A percentile compares a stretch with the other conserved stretches of the same genome.
Evolutionary conservation across 35 echinoderm and acorn worm species (phyloP).

Genomic region (Eucidaris tribuloides): DNA sequence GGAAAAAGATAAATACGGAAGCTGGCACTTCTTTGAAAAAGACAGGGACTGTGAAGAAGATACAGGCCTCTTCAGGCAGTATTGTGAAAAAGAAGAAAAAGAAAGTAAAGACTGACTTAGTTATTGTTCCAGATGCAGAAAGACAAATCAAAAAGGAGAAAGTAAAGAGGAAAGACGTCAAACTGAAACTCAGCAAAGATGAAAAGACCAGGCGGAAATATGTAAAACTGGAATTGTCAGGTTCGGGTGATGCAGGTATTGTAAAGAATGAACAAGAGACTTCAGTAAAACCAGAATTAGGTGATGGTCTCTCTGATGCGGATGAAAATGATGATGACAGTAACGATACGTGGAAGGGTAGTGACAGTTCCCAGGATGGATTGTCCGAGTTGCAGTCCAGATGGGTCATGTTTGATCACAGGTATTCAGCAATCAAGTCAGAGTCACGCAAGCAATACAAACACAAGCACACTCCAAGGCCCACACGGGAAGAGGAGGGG

Average conservation of each 20-base stretch:
- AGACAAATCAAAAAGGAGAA: no score
- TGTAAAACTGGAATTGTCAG: no score
- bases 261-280: neutral
- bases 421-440: neutral
- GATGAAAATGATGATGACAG: neutral
- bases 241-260: no score
- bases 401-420: slow-evolving; percentile 23
- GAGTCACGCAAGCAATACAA: neutral
- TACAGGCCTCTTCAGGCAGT: no score
- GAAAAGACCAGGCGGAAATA: no score
- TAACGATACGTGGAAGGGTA: no score
- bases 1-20: neutral
- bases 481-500: slow-evolving; percentile 1
- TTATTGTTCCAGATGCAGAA: no score
- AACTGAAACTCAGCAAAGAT: no score
- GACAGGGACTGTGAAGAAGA: neutral
- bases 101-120: no score
- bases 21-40: neutral
- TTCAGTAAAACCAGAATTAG: neutral
- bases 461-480: slow-evolving; percentile 17
- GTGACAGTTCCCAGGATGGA: no score
- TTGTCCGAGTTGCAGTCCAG: neutral
- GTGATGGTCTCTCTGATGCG: neutral
- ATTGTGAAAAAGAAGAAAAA: no score
- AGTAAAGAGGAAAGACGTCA: no score